A percentile compares a stretch with the other conserved stretches of the same genome.
These are phyloP conservation scores for Geotrypetes seraphini DNA, from an alignment of 2,797 vertebrate genomes.

Conservation along the genomic window DNA sequence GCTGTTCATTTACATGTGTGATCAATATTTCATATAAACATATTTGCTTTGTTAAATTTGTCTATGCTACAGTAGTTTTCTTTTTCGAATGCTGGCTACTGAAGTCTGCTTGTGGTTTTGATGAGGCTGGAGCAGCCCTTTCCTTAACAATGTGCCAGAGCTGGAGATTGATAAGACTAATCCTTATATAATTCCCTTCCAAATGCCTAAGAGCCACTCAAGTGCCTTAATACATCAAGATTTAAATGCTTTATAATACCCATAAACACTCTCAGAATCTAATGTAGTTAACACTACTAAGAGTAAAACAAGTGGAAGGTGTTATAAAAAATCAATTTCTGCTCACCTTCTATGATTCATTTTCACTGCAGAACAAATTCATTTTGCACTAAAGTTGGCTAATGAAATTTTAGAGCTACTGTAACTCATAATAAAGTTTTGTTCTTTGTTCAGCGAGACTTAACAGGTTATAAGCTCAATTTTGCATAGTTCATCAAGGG, in stretches of 20 bases:
- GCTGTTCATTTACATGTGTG: no score
- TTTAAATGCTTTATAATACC: conserved; percentile 49
- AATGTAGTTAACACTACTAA: conserved; percentile 39
- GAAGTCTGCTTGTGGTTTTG: conserved; percentile 18
- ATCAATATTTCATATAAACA: no score
- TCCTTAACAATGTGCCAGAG: conserved; percentile 31
- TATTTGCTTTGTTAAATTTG: no score
- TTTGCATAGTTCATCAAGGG: no score
- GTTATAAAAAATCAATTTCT: conserved; percentile 47
- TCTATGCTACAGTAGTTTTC: no score
- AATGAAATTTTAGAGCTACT: conserved; percentile 32
- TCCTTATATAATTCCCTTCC: conserved; percentile 42
- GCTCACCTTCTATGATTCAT: conserved; percentile 36
- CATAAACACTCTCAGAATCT: conserved; percentile 42
- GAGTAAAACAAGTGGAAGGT: conserved; percentile 37
- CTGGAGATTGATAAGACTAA: conserved; percentile 38
- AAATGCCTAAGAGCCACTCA: conserved; percentile 41
- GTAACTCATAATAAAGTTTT: conserved; percentile 10
- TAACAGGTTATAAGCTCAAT: background rate
- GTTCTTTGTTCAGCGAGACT: conserved; percentile 2
- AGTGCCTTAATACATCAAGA: conserved; percentile 44
- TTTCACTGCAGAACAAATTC: conserved; percentile 38
- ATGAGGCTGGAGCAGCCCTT: conserved; percentile 27
- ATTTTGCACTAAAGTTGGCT: conserved; percentile 41
- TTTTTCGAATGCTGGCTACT: no score